Base-by-base conservation (phyloP, 2,113 vertebrate genomes). In the Brachyhypopomus occidentalis region DNA sequence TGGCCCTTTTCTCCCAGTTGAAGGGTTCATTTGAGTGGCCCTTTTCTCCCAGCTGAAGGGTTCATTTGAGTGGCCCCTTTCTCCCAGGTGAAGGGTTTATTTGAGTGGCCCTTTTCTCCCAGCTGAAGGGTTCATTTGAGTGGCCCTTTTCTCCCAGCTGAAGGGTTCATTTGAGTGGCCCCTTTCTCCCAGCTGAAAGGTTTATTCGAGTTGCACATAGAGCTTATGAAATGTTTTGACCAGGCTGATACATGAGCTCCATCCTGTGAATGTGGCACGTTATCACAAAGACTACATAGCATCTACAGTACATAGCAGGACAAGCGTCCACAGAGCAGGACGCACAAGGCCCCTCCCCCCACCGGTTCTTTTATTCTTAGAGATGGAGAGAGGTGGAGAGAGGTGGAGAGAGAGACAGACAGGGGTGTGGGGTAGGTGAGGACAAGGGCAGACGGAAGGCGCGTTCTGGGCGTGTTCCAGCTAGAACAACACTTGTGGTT, bases 401-500 rank as follows among this genome's bases (percentile, higher is more conserved):
- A 56, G 11, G 48, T n/a, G 45, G 58, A 66, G 70, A 0, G 88
- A 92, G 92, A 90, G 91, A 92, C 91, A 93, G 93, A 93, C 6
- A 11, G 41, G 5, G 41, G 41, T 6, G 41, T 45, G 5, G 41
- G 3, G 41, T 45, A 45, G 41, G 9, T 6, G 9, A 11, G 9
- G 41, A 45, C 9, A 5, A 93, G 93, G 93, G 90, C 91, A 86
- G 88, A 88, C 84, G 89, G 88, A 90, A 93, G 90, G 87, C 89
- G 86, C 90, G 87, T 89, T 93, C 92, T 95, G 95, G 95, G 90
- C 78, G 85, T 88, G 83, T 92, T 94, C 92, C 90, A 94, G 89
- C 83, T 89, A 92, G 90, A 93, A 90, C 94, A 93, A 90, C 94
- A 93, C 80, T 91, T 95, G 95, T 90, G 95, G 95, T 91, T 93